These are phyloP conservation scores for Pseudochaenichthys georgianus DNA, from an alignment of 2,797 vertebrate species.

Conservation along the genomic window DNA sequence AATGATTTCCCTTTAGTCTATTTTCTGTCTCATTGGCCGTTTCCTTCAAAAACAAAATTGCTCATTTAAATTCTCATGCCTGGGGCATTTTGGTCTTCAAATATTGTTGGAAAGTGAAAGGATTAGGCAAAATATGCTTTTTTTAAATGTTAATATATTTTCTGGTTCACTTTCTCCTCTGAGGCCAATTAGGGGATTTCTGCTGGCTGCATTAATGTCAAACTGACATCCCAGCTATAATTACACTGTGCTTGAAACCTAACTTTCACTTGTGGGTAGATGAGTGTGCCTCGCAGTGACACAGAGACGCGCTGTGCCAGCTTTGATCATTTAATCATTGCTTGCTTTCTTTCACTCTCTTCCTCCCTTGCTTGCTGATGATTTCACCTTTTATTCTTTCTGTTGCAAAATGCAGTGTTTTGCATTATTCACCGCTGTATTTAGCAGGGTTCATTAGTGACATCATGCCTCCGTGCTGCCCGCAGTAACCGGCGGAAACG, in stretches of 20 bases:
- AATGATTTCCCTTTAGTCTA: conserved; percentile 99
- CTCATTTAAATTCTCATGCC: conserved; percentile 99
- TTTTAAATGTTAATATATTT: conserved; percentile 99
- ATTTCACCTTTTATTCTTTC: conserved; percentile 97
- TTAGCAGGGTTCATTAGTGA: conserved; percentile 94
- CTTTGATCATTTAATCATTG: conserved; percentile 99
- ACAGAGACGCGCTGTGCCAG: conserved; percentile 96
- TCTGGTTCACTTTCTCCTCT: conserved; percentile 99
- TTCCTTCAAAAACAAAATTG: conserved; percentile 99
- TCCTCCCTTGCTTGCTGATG: conserved; percentile 89
- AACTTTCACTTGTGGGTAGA: conserved; percentile 99
- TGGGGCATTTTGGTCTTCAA: conserved; percentile 99
- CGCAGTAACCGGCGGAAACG: conserved; percentile 73
- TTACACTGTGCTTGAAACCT: conserved; percentile 99
- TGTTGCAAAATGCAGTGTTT: conserved; percentile 96
- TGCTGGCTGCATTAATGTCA: conserved; percentile 99
- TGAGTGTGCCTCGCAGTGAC: conserved; percentile 98
- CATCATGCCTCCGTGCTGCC: conserved; percentile 91
- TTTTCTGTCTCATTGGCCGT: conserved; percentile 99
- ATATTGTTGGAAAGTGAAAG: conserved; percentile 99
- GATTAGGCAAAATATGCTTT: conserved; percentile 99
- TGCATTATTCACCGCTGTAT: conserved; percentile 95
- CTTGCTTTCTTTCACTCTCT: conserved; percentile 95
- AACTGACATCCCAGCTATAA: conserved; percentile 99
- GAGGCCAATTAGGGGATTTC: conserved; percentile 99